Evolutionary conservation across 2,888 invertebrate species (phyloP).

Genomic region (Galerucella nymphaeae): DNA sequence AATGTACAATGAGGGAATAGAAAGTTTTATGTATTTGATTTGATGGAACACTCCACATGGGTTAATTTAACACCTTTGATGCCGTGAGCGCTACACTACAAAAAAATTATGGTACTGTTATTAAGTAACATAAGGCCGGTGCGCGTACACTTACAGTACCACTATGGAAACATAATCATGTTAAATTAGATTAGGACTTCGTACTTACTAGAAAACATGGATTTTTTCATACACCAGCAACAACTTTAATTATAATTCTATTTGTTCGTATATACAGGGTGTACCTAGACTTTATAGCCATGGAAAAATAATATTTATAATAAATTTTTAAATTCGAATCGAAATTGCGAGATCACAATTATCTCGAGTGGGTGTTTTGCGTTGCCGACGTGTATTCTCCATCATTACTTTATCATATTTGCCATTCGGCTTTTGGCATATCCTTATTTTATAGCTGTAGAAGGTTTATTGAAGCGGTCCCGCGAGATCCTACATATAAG

Average conservation of each 20-base stretch:
- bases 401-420: conserved; percentile 40
- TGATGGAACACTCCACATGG: not conserved
- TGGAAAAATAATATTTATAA: no score
- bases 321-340: not conserved
- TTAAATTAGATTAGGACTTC: not conserved
- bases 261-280: no score
- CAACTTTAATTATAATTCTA: no score
- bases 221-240: not conserved
- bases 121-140: not conserved
- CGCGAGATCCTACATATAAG: conserved; percentile 18
- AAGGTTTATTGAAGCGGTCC: conserved; percentile 42
- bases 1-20: not conserved
- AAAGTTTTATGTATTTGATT: conserved; percentile 1
- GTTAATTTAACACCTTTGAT: conserved; percentile 1
- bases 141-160: not conserved
- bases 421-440: conserved; percentile 41
- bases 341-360: conserved; percentile 10
- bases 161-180: not conserved
- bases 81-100: conserved; percentile 2
- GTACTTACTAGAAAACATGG: not conserved
- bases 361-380: conserved; percentile 34
- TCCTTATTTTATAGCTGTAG: conserved; percentile 37
- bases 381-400: conserved; percentile 33
- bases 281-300: no score
- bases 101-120: conserved; percentile 1